Evolutionary conservation across 2,113 vertebrate genomes (phyloP), one percentile per base, ranked within the genome.

Genomic region (Calidris pygmaea): DNA sequence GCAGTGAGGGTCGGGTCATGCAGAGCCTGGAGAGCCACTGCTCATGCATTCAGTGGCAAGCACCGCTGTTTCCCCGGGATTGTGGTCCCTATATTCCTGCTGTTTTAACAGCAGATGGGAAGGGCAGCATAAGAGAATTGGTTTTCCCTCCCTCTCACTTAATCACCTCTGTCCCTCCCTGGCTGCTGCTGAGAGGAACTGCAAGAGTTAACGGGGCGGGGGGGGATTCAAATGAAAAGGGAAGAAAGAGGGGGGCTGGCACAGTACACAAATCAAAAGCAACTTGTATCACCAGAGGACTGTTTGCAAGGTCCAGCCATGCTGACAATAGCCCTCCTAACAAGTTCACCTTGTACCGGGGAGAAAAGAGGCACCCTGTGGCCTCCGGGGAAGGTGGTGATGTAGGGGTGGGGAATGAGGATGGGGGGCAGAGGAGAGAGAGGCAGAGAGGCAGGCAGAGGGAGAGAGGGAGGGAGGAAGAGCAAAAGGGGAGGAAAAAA

Each of bases 321-420:
- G 60, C 81, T 76, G 58, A 97, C 92, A 96, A 94, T 14, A 89
- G 73, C 53, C 34, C 85, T 78, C n/a, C 47, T 97, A 98, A 98
- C 97, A 98, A 98, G 94, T 98, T 98, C 96, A 98, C 97, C 95
- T 98, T 97, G 93, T 89, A 94, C 89, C 45, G 13, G 39, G 90
- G 89, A 95, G 83, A 62, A 96, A 94, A 90, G 91, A 97, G 89
- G 94, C 10, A 47, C 94, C 91, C 91, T 96, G 95, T 43, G 41
- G 97, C 78, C 91, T 68, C 74, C 2, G 14, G 91, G 79, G 93
- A 95, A 91, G 95, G 21, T 0, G 1, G 15, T 0, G 3, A 35
- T 10, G 29, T 29, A 62, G 55, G 9, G 78, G 43, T 78, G 81
- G 47, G 59, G 41, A 27, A 59, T 50, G 35, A 87, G 41, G 56